Conservation (phyloP, 1,140 invertebrate genomes). For the Galleria mellonella region DNA sequence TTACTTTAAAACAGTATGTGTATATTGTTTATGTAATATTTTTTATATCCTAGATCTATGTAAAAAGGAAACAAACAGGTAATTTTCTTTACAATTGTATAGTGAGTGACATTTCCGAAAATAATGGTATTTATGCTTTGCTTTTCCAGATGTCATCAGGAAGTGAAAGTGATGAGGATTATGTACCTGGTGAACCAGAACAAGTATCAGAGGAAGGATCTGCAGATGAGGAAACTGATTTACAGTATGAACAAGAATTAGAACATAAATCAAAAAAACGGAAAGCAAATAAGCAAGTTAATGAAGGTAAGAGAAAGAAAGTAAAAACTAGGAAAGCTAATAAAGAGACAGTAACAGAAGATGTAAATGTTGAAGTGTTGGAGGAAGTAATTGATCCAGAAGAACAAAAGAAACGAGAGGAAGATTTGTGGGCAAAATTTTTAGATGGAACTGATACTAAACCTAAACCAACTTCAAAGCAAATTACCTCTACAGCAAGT, state of each 20-base stretch:
- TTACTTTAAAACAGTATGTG: constrained; percentile 5
- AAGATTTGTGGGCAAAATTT: constrained; percentile 85
- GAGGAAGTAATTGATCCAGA: constrained; percentile 57
- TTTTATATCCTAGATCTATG: neutral
- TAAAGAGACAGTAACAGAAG: constrained; percentile 25
- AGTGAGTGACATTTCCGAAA: neutral
- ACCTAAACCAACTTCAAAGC: constrained; percentile 43
- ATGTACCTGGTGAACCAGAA: constrained; percentile 61
- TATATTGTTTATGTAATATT: constrained; percentile 3
- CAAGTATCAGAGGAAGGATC: constrained; percentile 64
- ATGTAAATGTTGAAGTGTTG: constrained; percentile 29
- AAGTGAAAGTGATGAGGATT: constrained; percentile 71
- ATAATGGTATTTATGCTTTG: neutral
- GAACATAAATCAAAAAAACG: constrained; percentile 51
- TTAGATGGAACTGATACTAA: constrained; percentile 80
- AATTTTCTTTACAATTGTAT: neutral
- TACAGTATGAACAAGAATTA: constrained; percentile 55
- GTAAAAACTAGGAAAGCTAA: constrained; percentile 45
- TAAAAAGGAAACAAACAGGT: neutral
- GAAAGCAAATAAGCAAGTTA: constrained; percentile 25
- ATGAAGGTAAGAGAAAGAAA: constrained; percentile 38
- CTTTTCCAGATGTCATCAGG: constrained; percentile 64
- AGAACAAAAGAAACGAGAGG: constrained; percentile 80
- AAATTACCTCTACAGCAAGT: constrained; percentile 10
- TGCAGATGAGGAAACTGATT: constrained; percentile 61